Conservation (phyloP, 1,140 invertebrate species). For the Drosophila repletoides region DNA sequence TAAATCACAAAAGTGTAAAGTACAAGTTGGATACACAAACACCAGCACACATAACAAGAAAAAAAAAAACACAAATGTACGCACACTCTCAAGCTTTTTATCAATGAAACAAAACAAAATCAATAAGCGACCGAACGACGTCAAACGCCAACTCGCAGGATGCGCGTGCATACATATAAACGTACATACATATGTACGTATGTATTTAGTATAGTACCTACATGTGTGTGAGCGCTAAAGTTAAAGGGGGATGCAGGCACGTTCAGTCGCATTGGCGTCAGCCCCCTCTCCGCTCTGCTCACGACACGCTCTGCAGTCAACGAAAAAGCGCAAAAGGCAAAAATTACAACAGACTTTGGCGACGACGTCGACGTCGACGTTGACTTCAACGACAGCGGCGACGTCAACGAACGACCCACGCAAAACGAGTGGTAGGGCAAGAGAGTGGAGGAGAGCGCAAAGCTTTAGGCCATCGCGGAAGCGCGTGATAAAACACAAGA, state of each 20-base stretch:
- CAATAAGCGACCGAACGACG: slow-evolving; percentile 48
- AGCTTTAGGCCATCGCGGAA: slow-evolving; percentile 38
- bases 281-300: slow-evolving; percentile 1
- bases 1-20: slow-evolving; percentile 11
- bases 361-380: slow-evolving; percentile 18
- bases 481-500: slow-evolving; percentile 32
- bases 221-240: not conserved
- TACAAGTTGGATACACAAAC: not conserved
- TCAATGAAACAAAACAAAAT: slow-evolving; percentile 63
- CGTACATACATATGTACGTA: not conserved
- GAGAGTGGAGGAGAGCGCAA: slow-evolving; percentile 11
- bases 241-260: slow-evolving; percentile 5
- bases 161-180: slow-evolving; percentile 7
- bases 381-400: no score
- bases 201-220: not conserved
- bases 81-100: slow-evolving; percentile 38
- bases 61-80: not conserved
- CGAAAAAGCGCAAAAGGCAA: slow-evolving; percentile 31
- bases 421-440: slow-evolving; percentile 23
- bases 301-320: slow-evolving; percentile 9
- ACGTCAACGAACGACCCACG: slow-evolving; percentile 33
- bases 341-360: slow-evolving; percentile 34
- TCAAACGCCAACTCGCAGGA: slow-evolving; percentile 50
- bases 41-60: not conserved
- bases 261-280: slow-evolving; percentile 31